Evolutionary conservation across 2,113 vertebrate species (phyloP).

Genomic region (Perca fluviatilis): DNA sequence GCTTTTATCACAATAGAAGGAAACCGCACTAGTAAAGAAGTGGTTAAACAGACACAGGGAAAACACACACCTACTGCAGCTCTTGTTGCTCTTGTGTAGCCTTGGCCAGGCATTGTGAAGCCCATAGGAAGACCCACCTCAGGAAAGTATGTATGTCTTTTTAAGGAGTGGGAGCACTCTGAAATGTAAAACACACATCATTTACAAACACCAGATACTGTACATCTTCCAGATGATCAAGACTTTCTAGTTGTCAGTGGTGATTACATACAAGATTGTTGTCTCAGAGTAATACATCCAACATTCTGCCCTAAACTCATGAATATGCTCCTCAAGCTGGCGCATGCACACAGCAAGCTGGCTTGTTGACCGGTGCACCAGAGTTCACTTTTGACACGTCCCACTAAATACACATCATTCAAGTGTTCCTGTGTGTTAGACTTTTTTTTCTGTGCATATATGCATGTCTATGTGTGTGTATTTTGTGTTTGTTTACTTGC

Average conservation of each 20-base stretch:
- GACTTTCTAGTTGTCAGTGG: constrained; percentile 31
- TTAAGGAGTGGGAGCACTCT: constrained; percentile 62
- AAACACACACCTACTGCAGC: constrained; percentile 40
- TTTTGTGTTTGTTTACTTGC: constrained; percentile 46
- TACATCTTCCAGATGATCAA: constrained; percentile 36
- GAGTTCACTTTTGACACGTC: constrained; percentile 28
- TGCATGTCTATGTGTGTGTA: not conserved
- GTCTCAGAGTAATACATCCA: constrained; percentile 1
- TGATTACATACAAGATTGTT: constrained; percentile 22
- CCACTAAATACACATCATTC: constrained; percentile 39
- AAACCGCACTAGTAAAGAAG: constrained; percentile 52
- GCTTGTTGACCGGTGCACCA: constrained; percentile 11
- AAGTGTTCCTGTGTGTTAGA: not conserved
- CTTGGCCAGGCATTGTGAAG: constrained; percentile 54
- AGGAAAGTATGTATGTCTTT: constrained; percentile 71
- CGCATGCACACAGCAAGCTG: constrained; percentile 18
- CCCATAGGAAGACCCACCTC: constrained; percentile 79
- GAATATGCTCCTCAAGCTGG: not conserved
- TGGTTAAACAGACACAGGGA: constrained; percentile 29
- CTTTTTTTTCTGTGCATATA: not conserved
- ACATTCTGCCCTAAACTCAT: constrained; percentile 9
- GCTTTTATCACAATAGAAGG: constrained; percentile 70
- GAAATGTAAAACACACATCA: constrained; percentile 24
- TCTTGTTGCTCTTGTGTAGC: constrained; percentile 19
- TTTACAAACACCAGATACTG: constrained; percentile 35